These are phyloP conservation scores for Eurois occulta DNA, from an alignment of 2,888 invertebrate genomes.

Conservation along the genomic window DNA sequence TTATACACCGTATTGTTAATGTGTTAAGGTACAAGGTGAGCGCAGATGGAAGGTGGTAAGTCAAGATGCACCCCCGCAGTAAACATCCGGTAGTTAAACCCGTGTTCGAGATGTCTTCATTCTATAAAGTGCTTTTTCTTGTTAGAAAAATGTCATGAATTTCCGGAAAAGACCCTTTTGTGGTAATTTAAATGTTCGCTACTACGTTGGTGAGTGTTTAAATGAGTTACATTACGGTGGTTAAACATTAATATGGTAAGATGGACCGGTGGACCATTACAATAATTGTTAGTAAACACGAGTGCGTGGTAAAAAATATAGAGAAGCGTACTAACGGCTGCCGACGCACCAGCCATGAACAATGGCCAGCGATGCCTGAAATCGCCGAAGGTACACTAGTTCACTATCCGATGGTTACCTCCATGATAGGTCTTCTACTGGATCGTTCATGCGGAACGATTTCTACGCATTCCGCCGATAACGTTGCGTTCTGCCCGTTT, in stretches of 20 bases:
- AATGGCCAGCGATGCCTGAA: constrained; percentile 83
- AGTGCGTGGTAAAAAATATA: constrained; percentile 57
- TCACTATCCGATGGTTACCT: constrained; percentile 78
- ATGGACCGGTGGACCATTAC: constrained; percentile 58
- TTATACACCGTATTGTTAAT: constrained; percentile 52
- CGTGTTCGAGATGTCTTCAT: constrained; percentile 72
- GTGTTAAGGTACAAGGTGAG: constrained; percentile 44
- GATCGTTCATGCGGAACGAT: constrained; percentile 82
- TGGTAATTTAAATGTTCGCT: constrained; percentile 60
- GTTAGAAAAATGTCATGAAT: constrained; percentile 70
- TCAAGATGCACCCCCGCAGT: constrained; percentile 63
- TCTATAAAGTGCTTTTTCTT: constrained; percentile 80
- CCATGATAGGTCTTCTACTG: constrained; percentile 78
- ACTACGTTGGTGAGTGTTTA: constrained; percentile 34
- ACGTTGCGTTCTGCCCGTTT: constrained; percentile 61
- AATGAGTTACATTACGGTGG: constrained; percentile 31
- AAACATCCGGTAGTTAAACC: constrained; percentile 82
- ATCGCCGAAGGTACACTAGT: constrained; percentile 76
- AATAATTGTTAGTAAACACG: constrained; percentile 75
- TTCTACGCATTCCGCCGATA: constrained; percentile 82
- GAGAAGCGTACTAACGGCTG: constrained; percentile 69
- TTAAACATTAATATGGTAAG: constrained; percentile 62
- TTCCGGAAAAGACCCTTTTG: constrained; percentile 54
- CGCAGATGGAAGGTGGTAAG: constrained; percentile 41
- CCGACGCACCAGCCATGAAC: constrained; percentile 82